phyloP scores from a whole-genome alignment of 2,113 vertebrate species.

The Camelus bactrianus region DNA sequence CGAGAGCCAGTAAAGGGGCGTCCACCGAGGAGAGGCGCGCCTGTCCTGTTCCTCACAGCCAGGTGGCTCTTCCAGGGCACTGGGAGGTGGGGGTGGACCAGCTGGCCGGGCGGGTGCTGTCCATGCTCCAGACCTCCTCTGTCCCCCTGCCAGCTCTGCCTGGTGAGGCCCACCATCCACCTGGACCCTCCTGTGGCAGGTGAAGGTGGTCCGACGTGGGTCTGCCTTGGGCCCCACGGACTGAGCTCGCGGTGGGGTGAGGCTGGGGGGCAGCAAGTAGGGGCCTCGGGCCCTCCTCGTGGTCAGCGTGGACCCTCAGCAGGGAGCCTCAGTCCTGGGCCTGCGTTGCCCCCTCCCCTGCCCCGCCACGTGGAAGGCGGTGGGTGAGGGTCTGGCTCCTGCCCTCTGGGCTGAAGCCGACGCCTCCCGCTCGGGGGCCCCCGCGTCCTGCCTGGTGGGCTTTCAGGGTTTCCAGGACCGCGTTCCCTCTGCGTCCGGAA shows the following conservation, averaged over 20 bases:
- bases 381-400: background rate
- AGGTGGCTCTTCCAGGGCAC: fast-evolving
- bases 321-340: background rate
- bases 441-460: background rate
- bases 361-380: background rate
- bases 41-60: background rate
- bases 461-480: fast-evolving
- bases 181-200: no score
- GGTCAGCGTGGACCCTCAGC: fast-evolving
- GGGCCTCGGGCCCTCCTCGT: background rate
- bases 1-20: background rate
- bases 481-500: fast-evolving
- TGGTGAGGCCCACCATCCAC: background rate
- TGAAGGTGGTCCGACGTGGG: background rate
- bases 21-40: fast-evolving
- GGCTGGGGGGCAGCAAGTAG: background rate
- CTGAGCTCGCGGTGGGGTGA: fast-evolving
- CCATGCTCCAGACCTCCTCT: fast-evolving
- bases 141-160: background rate
- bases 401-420: no score
- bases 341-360: background rate
- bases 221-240: no score
- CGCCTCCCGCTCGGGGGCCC: no score
- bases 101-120: background rate
- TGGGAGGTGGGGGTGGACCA: background rate